phyloP scores from a whole-genome alignment of 2,888 invertebrate genomes.

The Malthinus seriepunctatus region DNA sequence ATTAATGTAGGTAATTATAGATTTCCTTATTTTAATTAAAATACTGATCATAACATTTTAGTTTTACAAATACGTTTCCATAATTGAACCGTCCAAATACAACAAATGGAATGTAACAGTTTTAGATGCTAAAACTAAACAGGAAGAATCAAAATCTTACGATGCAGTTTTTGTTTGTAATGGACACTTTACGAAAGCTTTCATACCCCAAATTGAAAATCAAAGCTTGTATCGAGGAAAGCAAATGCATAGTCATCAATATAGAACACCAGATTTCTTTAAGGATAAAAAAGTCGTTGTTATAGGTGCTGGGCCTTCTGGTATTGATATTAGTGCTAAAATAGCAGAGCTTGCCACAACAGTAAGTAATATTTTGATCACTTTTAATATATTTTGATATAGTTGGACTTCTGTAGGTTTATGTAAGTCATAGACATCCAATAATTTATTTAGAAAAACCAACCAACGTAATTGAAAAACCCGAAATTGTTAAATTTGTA shows the following conservation, averaged over 20 bases:
- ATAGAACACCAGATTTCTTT: constrained; percentile 71
- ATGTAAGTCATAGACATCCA: constrained; percentile 38
- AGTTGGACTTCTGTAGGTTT: constrained; percentile 44
- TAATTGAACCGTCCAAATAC: constrained; percentile 44
- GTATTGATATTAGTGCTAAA: constrained; percentile 68
- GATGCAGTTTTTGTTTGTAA: constrained; percentile 70
- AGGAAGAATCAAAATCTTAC: constrained; percentile 55
- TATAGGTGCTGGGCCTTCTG: constrained; percentile 87
- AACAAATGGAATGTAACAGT: constrained; percentile 64
- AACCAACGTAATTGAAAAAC: constrained; percentile 58
- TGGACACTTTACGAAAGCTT: constrained; percentile 32
- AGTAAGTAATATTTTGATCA: constrained; percentile 9
- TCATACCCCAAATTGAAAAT: constrained; percentile 72
- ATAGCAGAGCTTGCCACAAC: constrained; percentile 27
- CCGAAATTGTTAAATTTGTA: constrained; percentile 58
- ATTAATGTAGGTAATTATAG: constrained; percentile 65
- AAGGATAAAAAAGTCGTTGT: constrained; percentile 71
- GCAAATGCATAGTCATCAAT: constrained; percentile 79
- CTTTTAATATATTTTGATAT: constrained; percentile 20
- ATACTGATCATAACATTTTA: constrained; percentile 13
- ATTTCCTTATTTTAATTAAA: neutral
- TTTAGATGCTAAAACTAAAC: constrained; percentile 58
- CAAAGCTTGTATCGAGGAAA: constrained; percentile 65
- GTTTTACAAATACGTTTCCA: constrained; percentile 42
- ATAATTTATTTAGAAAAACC: too few relatives aligned